Evolutionary conservation across 2,113 vertebrate species (phyloP), one percentile per base, ranked within the genome.

Genomic region (Python bivittatus): DNA sequence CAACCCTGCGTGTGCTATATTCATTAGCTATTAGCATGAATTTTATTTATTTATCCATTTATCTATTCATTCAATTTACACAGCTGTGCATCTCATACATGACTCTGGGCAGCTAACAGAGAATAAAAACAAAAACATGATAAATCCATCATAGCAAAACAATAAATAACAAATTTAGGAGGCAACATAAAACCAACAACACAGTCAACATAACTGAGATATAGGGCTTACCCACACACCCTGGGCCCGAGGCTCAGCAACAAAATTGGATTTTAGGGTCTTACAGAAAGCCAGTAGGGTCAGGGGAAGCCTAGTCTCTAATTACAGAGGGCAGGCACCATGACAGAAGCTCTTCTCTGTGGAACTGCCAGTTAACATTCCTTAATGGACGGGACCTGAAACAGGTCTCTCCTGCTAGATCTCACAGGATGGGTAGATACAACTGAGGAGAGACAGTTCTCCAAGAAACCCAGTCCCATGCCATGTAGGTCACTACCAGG

Each of bases 21-120:
- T 95, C 12, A 93, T 93, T 95, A 94, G 68, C 83, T 92, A 11
- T 88, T 93, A 92, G 94, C 3, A 83, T 83, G 88, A 94, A 64
- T 94, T 79, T 15, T 79, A 79, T 79, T 42, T 79, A 79, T 79
- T 38, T 57, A 48, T 44, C 44, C 38, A 20, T 79, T 17, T 42
- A 42, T 42, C 42, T 79, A 79, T 79, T 42, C 17, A 79, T 42
- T 79, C 72, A 79, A 33, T 79, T 42, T 79, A 79, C 17, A 42
- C 9, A 20, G 33, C 33, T 38, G 6, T 22, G 33, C 17, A 79
- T 38, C 17, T 42, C 17, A n/a, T 29, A 68, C 12, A n/a, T 42
- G 17, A 20, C 68, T 72, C 17, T 33, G n/a, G 68, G 68, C 17
- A 2, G 7, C 33, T 79, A 79, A 79, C 7, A 9, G 15, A 33